phyloP scores from a whole-genome alignment of 35 echinoderm and acorn worm species.

The Lytechinus pictus region DNA sequence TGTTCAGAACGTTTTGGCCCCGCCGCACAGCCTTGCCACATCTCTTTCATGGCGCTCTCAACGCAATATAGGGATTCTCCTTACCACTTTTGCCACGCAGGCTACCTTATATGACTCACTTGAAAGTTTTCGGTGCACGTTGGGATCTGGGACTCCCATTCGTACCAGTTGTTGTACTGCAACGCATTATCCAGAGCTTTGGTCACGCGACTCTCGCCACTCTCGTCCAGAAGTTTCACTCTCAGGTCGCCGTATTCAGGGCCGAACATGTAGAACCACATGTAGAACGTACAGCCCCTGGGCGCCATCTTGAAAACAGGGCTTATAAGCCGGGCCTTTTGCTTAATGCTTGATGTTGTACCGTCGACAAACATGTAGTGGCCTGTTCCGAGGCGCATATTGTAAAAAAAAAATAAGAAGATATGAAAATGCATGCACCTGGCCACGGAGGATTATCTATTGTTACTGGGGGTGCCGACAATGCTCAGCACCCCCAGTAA shows the following conservation, averaged over 20 bases:
- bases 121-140: conserved; percentile 68
- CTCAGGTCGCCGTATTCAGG: conserved; percentile 74
- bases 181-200: conserved; percentile 54
- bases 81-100: too few species aligned
- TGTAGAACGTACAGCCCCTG: conserved; percentile 55
- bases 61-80: not conserved
- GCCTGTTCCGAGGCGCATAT: conserved; percentile 43
- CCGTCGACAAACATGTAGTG: conserved; percentile 83
- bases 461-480: too few species aligned
- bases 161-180: conserved; percentile 69
- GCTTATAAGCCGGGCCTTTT: conserved; percentile 61
- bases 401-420: too few species aligned
- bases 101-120: conserved; percentile 32
- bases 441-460: too few species aligned
- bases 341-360: conserved; percentile 30
- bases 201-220: conserved; percentile 33
- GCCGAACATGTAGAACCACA: conserved; percentile 91
- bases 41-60: not conserved
- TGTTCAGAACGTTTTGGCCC: not conserved
- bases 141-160: conserved; percentile 44
- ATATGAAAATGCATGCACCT: too few species aligned
- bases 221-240: not conserved
- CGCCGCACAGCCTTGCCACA: not conserved
- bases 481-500: too few species aligned
- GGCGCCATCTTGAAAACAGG: conserved; percentile 58